Percentiles rank a stretch among this genome's conserved stretches.
Evolutionary conservation across 2,113 vertebrate species (phyloP).

Genomic region (Penelope pileata): DNA sequence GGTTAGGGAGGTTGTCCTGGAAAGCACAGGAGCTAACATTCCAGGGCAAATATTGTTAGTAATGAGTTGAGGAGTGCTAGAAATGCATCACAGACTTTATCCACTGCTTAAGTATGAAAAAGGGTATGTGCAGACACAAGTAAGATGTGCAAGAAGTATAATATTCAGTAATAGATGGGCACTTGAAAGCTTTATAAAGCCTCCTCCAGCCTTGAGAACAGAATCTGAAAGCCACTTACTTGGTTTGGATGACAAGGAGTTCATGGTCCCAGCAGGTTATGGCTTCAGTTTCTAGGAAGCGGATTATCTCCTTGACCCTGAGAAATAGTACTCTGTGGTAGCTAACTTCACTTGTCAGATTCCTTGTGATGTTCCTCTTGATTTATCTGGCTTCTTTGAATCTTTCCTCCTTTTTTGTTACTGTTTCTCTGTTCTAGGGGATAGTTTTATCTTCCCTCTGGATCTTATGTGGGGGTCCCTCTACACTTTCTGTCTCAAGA

Average conservation of each 20-base stretch:
- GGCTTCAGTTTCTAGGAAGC: not conserved
- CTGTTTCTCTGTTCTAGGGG: not conserved
- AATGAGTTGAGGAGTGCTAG: not conserved
- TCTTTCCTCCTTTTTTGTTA: not conserved
- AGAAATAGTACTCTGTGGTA: not conserved
- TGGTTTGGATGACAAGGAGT: not conserved
- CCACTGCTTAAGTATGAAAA: not conserved
- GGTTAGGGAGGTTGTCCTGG: not conserved
- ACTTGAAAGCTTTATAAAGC: slow-evolving; percentile 1
- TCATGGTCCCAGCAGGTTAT: not conserved
- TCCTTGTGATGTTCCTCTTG: not conserved
- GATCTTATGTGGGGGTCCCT: accelerated
- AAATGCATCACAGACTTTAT: not conserved
- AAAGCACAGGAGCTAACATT: not conserved
- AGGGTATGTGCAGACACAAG: not conserved
- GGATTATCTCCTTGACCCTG: not conserved
- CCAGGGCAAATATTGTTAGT: not conserved
- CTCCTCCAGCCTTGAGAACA: not conserved
- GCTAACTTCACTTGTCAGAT: not conserved
- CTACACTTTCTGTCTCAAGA: not conserved
- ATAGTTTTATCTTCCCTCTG: not conserved
- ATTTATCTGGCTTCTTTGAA: not conserved
- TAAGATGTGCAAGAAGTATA: not conserved
- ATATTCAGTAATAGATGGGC: not conserved
- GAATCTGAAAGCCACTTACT: not conserved